Conservation (phyloP, 2,888 invertebrate genomes). For the Ariolimax columbianus region DNA sequence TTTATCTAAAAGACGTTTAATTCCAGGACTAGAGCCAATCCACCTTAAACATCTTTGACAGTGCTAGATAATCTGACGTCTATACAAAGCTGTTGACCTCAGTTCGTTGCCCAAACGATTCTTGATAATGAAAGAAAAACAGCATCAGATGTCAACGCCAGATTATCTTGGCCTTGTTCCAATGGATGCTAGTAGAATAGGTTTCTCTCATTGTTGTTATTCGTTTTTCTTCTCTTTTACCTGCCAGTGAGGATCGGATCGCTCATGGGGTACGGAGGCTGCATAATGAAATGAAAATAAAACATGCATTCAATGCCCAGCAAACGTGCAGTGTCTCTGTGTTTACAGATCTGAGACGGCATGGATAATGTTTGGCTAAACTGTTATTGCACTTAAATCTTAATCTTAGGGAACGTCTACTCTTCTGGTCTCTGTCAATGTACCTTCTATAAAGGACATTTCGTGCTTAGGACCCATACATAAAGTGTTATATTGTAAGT, state of each 20-base stretch:
- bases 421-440: no score
- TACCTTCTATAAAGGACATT: no score
- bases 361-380: not conserved
- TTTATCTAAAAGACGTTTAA: no score
- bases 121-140: no score
- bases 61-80: no score
- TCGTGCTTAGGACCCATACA: no score
- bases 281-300: constrained; percentile 35
- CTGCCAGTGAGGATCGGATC: not conserved
- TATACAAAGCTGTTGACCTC: no score
- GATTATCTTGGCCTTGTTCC: not conserved
- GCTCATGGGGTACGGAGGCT: not conserved
- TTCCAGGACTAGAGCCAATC: no score
- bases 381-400: not conserved
- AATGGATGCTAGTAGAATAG: not conserved
- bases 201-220: not conserved
- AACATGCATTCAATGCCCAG: not conserved
- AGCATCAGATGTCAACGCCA: no score
- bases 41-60: no score
- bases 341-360: not conserved
- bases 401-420: not conserved
- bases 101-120: no score
- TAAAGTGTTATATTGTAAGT: no score
- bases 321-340: not conserved
- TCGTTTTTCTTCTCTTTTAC: not conserved